phyloP scores from a whole-genome alignment of 2,113 vertebrate genomes.

The Melanerpes aurifrons region DNA sequence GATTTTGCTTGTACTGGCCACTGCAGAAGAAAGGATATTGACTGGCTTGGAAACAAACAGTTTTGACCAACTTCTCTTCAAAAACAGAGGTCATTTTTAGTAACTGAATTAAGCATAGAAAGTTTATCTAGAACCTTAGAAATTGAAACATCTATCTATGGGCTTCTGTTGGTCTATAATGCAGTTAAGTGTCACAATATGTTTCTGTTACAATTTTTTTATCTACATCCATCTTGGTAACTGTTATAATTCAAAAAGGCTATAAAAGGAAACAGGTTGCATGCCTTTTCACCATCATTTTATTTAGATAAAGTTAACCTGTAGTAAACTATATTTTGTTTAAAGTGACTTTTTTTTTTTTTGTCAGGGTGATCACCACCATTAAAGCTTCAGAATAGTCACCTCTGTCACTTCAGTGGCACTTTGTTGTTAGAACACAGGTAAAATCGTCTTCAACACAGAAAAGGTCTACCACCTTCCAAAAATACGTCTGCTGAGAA shows the following conservation, averaged over 20 bases:
- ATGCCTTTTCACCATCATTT: neutral
- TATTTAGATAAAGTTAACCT: neutral
- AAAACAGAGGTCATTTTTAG: neutral
- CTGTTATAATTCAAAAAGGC: neutral
- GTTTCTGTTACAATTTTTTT: neutral
- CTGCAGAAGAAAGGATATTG: neutral
- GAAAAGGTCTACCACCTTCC: neutral
- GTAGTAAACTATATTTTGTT: neutral
- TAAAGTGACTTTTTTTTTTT: neutral
- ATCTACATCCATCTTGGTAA: neutral
- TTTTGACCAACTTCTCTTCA: neutral
- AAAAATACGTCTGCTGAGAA: neutral
- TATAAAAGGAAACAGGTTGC: neutral
- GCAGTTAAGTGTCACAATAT: neutral
- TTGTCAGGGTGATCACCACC: neutral
- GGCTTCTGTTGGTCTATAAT: neutral
- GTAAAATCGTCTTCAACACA: neutral
- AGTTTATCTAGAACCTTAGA: neutral
- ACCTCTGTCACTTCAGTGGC: neutral
- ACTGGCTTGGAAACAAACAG: neutral
- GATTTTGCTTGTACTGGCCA: neutral
- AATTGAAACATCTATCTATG: neutral
- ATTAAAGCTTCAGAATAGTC: neutral
- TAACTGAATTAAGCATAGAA: neutral
- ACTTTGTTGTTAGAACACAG: neutral